Evolutionary conservation across 2,888 invertebrate genomes (phyloP).

Genomic region (Coelogynopora nodosa): DNA sequence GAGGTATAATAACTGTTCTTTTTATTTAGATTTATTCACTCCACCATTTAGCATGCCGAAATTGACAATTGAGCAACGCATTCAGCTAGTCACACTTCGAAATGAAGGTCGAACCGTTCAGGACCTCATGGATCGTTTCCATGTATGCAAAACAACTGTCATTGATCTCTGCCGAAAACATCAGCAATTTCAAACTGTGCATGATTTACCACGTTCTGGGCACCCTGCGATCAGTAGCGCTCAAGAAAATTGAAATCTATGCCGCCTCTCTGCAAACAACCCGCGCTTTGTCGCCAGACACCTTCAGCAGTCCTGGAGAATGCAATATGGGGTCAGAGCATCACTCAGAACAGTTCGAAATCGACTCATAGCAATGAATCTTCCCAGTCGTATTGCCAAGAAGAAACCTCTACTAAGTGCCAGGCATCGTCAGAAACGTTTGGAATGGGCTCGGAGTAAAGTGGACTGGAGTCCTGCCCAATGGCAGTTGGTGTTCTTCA

Average conservation of each 20-base stretch:
- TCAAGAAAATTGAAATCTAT: neutral
- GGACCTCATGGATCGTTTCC: neutral
- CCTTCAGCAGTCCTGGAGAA: neutral
- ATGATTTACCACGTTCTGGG: neutral
- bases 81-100: neutral
- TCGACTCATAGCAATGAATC: neutral
- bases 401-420: neutral
- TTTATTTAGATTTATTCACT: no score
- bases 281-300: neutral
- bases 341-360: neutral
- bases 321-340: neutral
- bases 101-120: neutral
- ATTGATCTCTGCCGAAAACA: neutral
- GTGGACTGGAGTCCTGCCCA: neutral
- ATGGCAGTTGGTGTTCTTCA: neutral
- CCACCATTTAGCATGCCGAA: neutral
- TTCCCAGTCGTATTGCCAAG: neutral
- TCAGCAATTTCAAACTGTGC: neutral
- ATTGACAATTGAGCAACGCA: neutral
- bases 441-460: neutral
- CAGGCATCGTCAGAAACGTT: neutral
- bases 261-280: neutral
- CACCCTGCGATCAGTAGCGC: neutral
- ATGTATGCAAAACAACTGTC: neutral
- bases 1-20: no score